These are phyloP conservation scores for Enchytraeus crypticus DNA, from an alignment of 2,888 invertebrate species.

Conservation along the genomic window DNA sequence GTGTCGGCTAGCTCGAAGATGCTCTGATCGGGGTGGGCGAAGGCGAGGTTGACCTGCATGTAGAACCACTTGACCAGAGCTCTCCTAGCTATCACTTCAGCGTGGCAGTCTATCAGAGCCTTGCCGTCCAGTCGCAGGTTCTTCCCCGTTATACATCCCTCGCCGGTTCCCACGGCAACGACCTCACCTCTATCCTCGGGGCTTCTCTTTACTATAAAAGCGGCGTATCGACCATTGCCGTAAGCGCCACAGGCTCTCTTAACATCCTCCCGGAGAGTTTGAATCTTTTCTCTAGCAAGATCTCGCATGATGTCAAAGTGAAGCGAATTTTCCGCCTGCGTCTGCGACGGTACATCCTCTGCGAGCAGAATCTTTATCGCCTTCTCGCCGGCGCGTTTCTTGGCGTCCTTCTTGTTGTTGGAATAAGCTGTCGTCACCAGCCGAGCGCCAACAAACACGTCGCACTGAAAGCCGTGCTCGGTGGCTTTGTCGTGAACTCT, in stretches of 20 bases:
- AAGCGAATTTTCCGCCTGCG: background rate
- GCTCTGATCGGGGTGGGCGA: background rate
- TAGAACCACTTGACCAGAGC: conserved; percentile 35
- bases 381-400: background rate
- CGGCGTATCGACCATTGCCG: background rate
- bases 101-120: conserved; percentile 42
- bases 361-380: background rate
- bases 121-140: conserved; percentile 32
- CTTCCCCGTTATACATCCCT: background rate
- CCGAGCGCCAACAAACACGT: background rate
- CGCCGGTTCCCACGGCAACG: conserved; percentile 34
- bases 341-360: background rate
- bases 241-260: no score
- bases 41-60: background rate
- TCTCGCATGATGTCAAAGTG: background rate
- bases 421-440: background rate
- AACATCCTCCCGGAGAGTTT: no score
- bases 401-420: background rate
- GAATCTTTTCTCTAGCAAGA: background rate
- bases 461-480: background rate
- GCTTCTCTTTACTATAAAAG: conserved; percentile 2
- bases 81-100: conserved; percentile 38
- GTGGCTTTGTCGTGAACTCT: background rate
- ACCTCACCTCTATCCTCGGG: conserved; percentile 37
- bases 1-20: background rate